These are phyloP conservation scores for Drosophila albomicans DNA, from an alignment of 1,140 invertebrate species.

Conservation along the genomic window DNA sequence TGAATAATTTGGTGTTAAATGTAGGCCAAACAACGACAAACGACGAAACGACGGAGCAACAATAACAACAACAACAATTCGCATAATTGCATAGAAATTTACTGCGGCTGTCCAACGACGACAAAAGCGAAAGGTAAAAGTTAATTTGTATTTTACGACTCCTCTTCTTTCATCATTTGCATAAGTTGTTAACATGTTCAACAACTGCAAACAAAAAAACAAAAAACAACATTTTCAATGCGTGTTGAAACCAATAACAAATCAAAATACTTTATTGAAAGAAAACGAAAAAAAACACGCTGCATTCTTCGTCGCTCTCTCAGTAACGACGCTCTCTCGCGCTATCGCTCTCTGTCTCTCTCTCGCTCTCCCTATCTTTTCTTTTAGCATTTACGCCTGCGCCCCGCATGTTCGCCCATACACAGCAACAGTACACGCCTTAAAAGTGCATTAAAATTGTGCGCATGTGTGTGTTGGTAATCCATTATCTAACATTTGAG, in stretches of 20 bases:
- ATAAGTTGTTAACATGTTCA: slow-evolving; percentile 40
- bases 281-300: slow-evolving; percentile 8
- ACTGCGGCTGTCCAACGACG: slow-evolving; percentile 21
- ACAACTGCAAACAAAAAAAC: neutral
- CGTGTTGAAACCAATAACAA: slow-evolving; percentile 32
- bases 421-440: slow-evolving; percentile 28
- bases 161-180: slow-evolving; percentile 34
- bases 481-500: slow-evolving; percentile 44
- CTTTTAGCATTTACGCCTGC: slow-evolving; percentile 26
- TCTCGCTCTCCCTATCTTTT: slow-evolving; percentile 20
- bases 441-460: slow-evolving; percentile 22
- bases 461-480: slow-evolving; percentile 11
- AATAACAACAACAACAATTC: slow-evolving; percentile 20
- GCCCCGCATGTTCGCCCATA: slow-evolving; percentile 19
- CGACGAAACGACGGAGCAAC: slow-evolving; percentile 10
- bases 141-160: slow-evolving; percentile 39
- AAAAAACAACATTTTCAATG: slow-evolving; percentile 11
- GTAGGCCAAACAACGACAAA: slow-evolving; percentile 30
- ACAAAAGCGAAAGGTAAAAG: slow-evolving; percentile 70
- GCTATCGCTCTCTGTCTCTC: neutral
- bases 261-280: slow-evolving; percentile 17
- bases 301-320: slow-evolving; percentile 4
- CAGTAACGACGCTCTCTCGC: neutral
- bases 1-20: slow-evolving; percentile 41
- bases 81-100: slow-evolving; percentile 52